Evolutionary conservation across 64 coral and sea anemone species (phyloP).

Genomic region (Porites australiensis): DNA sequence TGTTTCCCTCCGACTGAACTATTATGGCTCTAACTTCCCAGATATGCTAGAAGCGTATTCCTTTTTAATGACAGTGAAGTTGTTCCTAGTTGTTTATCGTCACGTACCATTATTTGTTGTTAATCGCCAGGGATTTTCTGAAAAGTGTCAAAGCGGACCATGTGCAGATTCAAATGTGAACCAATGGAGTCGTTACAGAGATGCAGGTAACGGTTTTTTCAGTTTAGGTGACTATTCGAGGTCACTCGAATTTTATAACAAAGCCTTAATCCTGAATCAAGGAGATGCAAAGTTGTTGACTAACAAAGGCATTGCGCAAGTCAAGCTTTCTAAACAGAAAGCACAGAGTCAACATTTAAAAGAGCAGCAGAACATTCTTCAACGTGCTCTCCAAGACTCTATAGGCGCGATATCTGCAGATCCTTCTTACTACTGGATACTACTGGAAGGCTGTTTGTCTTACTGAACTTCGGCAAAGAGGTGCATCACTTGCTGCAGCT

Average conservation of each 20-base stretch:
- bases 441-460: constrained; percentile 23
- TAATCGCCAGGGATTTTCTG: too few relatives aligned
- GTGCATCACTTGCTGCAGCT: constrained; percentile 23
- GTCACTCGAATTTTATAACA: neutral
- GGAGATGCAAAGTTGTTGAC: neutral
- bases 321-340: neutral
- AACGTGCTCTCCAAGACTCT: neutral
- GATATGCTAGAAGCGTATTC: too few relatives aligned
- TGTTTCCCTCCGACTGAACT: neutral
- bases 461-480: neutral
- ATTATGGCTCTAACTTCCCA: neutral
- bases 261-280: neutral
- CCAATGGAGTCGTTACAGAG: neutral
- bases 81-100: neutral
- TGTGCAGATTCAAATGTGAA: too few relatives aligned
- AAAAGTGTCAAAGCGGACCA: too few relatives aligned
- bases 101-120: too few relatives aligned
- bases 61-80: neutral
- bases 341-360: too few relatives aligned
- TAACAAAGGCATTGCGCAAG: neutral
- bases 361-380: neutral
- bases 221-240: neutral
- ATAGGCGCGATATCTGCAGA: neutral
- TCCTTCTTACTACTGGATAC: neutral
- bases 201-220: neutral